These are phyloP conservation scores for Todus mexicanus DNA, from an alignment of 2,797 vertebrate genomes.

Conservation along the genomic window DNA sequence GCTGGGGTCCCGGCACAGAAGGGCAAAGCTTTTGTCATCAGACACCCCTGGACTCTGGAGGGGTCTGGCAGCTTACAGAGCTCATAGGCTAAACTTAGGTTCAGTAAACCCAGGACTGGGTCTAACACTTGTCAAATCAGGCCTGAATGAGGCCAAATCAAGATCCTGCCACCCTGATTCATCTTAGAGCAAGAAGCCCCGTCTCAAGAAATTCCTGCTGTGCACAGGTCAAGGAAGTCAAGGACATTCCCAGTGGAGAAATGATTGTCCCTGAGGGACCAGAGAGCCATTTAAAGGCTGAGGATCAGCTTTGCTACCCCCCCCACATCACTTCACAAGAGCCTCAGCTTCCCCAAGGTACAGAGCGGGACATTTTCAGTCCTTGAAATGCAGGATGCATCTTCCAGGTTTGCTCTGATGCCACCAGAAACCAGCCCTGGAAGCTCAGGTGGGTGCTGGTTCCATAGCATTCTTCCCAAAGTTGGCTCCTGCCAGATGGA, in stretches of 20 bases:
- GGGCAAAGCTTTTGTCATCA: neutral
- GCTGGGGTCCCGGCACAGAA: too few species aligned
- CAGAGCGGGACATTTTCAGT: neutral
- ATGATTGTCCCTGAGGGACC: neutral
- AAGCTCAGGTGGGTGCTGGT: neutral
- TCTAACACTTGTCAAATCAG: neutral
- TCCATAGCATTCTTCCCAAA: neutral
- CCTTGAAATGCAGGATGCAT: neutral
- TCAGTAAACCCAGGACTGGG: neutral
- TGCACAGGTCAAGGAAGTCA: neutral
- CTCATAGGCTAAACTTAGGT: neutral
- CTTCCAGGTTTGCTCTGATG: neutral
- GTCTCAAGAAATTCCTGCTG: neutral
- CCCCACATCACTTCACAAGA: fast-evolving
- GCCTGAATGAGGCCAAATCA: neutral
- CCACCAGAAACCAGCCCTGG: neutral
- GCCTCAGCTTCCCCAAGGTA: neutral
- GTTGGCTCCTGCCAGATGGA: neutral
- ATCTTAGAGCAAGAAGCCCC: neutral
- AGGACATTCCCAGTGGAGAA: neutral
- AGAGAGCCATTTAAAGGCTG: neutral
- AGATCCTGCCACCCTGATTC: neutral
- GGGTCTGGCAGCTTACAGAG: neutral
- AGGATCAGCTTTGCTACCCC: neutral
- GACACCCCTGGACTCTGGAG: neutral